phyloP scores from a whole-genome alignment of 1,140 invertebrate species.

The Cydia strobilella region DNA sequence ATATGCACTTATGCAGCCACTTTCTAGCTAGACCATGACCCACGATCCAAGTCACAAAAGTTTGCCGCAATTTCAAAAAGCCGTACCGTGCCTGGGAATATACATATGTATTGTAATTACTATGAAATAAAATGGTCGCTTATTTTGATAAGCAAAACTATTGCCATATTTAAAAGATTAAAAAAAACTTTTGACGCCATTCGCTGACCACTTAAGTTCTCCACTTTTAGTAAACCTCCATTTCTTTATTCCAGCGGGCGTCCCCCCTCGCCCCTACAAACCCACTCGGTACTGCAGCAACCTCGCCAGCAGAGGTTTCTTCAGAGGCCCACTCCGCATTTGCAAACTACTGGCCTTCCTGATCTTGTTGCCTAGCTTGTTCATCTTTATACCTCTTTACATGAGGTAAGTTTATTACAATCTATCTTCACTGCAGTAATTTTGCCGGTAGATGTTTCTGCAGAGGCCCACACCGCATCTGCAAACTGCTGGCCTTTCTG shows the following conservation, averaged over 20 bases:
- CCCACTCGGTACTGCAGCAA: constrained; percentile 46
- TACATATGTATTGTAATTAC: too few species aligned
- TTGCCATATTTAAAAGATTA: too few species aligned
- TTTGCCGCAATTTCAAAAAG: too few species aligned
- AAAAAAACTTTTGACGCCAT: too few species aligned
- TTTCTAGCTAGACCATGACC: too few species aligned
- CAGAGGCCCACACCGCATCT: constrained; percentile 81
- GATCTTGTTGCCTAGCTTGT: constrained; percentile 83
- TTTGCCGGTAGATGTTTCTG: constrained; percentile 50
- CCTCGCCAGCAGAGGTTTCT: constrained; percentile 49
- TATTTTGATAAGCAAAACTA: too few species aligned
- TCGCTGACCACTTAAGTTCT: too few species aligned
- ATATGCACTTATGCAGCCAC: too few species aligned
- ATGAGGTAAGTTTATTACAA: constrained; percentile 64
- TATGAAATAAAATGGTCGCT: too few species aligned
- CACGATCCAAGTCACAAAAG: too few species aligned
- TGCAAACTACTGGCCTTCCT: constrained; percentile 83
- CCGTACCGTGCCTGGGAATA: too few species aligned
- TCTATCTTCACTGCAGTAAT: constrained; percentile 49
- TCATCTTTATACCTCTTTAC: constrained; percentile 84
- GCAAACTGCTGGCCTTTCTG: constrained; percentile 83
- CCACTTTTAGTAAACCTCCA: not conserved
- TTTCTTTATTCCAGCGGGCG: constrained; percentile 48
- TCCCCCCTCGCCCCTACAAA: constrained; percentile 36
- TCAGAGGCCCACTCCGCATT: constrained; percentile 81